Evolutionary conservation across 2,797 vertebrate genomes (phyloP), one percentile per base, ranked within the genome.

Genomic region (Morelia viridis): DNA sequence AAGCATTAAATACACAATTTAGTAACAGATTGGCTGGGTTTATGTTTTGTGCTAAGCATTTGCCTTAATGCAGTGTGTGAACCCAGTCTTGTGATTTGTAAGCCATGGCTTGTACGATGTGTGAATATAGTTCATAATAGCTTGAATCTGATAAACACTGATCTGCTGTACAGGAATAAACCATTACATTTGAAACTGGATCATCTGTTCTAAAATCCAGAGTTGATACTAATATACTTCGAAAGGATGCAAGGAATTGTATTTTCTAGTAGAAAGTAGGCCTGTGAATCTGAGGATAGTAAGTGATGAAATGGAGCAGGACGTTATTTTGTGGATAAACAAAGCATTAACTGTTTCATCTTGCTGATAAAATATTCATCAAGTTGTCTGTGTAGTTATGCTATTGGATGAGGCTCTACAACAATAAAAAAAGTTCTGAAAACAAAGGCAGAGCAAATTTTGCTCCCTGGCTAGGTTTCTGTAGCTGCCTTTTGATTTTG

Each of bases 401-500:
- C 94, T 91, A 95, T 3, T 91, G 92, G 92, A 91, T 88, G 92
- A 93, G 15, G 46, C 87, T 95, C 12, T 83, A 92, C 0, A 0
- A 5, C 87, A 88, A 24, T 5, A 60, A 22, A 58, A 58, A 58
- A 95, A 90, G 95, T 89, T 96, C 94, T 93, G 91, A 94, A 94
- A 8, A 94, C 95, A 96, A 31, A 96, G 96, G 96, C 95, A 90
- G 95, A 93, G 95, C 94, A 94, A 94, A 65, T 12, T 92, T 11
- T 92, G 92, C 94, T 96, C 92, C 93, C 87, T 95, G 97, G 98
- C 97, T 97, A 97, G 98, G 98, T 98, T 98, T 98, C 98, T 99
- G 98, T 98, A 99, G 98, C 98, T 99, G 96, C 98, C 95, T 98
- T 99, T 98, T 99, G 98, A 97, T 98, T 98, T 99, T 99, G 97